These are phyloP conservation scores for Beroe ovata DNA, from an alignment of 37 sponge, comb jelly and placozoan genomes.

Conservation along the genomic window DNA sequence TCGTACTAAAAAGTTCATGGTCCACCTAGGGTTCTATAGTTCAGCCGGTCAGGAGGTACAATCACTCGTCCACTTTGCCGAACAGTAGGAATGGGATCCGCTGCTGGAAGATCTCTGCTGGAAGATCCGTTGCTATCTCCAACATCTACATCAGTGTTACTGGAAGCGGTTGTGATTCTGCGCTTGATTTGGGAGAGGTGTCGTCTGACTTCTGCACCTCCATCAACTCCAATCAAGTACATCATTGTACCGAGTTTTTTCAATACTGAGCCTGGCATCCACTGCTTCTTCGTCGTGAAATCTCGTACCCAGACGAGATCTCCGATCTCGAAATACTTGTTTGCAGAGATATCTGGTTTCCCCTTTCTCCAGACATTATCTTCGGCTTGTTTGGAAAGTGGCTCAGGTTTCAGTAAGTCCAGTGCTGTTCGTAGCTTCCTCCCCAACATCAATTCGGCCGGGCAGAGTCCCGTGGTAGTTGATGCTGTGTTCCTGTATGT, in stretches of 20 bases:
- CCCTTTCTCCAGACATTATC: neutral
- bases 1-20: neutral
- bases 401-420: conserved; percentile 67
- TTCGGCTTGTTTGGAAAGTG: neutral
- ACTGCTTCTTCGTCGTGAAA: neutral
- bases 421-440: conserved; percentile 57
- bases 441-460: conserved; percentile 69
- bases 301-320: neutral
- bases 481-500: conserved; percentile 66
- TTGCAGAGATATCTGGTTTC: neutral
- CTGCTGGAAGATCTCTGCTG: neutral
- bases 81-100: neutral
- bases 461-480: conserved; percentile 52
- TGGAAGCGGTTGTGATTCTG: neutral
- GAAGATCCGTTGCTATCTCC: neutral
- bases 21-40: neutral
- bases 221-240: neutral
- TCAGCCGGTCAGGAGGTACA: neutral
- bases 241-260: neutral
- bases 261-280: neutral
- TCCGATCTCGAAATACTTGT: neutral
- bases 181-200: neutral
- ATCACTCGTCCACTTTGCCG: neutral
- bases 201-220: neutral
- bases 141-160: neutral